These are phyloP conservation scores for Recurvirostra avosetta DNA, from an alignment of 2,113 vertebrate genomes.

Conservation along the genomic window DNA sequence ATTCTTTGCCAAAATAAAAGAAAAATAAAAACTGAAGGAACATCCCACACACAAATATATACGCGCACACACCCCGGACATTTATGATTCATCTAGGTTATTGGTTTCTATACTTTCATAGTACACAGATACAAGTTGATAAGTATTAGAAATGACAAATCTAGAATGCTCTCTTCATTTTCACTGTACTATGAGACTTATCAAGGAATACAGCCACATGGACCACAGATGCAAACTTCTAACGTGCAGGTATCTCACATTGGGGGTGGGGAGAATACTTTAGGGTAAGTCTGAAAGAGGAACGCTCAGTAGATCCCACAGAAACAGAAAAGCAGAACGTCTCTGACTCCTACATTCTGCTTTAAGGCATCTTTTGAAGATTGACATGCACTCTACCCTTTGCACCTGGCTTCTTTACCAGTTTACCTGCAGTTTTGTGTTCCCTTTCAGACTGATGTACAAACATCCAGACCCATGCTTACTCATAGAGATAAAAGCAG, in stretches of 20 bases:
- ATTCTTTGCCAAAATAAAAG: background rate
- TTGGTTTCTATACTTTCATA: background rate
- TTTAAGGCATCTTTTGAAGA: background rate
- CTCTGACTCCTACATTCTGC: background rate
- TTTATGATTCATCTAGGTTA: constrained; percentile 1
- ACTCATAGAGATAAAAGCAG: background rate
- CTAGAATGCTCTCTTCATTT: background rate
- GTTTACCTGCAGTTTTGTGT: background rate
- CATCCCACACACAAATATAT: background rate
- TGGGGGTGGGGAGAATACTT: background rate
- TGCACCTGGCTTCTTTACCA: background rate
- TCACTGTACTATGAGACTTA: background rate
- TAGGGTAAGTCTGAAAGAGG: background rate
- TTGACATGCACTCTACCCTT: background rate
- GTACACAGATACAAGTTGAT: background rate
- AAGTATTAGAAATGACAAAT: constrained; percentile 11
- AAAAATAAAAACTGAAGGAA: background rate
- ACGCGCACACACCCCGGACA: background rate
- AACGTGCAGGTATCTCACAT: background rate
- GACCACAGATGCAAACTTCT: background rate
- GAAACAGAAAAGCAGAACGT: background rate
- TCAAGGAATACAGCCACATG: background rate
- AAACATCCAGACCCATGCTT: background rate
- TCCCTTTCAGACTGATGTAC: background rate
- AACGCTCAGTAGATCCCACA: background rate